phyloP scores from a whole-genome alignment of 2,113 vertebrate species.

The Carassius carassius region DNA sequence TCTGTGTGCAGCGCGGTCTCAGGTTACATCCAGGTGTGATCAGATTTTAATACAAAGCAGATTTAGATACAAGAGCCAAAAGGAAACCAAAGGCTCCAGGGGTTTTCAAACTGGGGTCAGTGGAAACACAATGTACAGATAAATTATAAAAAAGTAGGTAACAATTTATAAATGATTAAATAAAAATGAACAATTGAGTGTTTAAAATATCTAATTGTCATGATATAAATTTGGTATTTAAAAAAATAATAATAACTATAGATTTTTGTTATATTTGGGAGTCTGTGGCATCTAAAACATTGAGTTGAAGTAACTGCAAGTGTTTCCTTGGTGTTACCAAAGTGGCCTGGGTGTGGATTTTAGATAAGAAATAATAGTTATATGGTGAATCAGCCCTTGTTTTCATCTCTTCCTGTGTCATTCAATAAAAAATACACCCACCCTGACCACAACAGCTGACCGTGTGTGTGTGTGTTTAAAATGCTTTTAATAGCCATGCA shows the following conservation, averaged over 20 bases:
- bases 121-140: background rate
- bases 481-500: background rate
- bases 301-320: background rate
- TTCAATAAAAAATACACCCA: background rate
- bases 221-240: too few relatives aligned
- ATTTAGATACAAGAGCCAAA: background rate
- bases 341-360: background rate
- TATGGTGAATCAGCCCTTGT: background rate
- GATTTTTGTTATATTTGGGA: background rate
- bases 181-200: background rate
- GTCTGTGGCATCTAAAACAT: background rate
- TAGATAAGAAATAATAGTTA: background rate
- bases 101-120: background rate
- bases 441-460: conserved; percentile 16
- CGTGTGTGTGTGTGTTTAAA: conserved; percentile 1
- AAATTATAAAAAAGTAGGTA: background rate
- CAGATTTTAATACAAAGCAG: background rate
- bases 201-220: too few relatives aligned
- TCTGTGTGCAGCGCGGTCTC: background rate
- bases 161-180: background rate
- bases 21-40: background rate
- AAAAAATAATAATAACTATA: too few relatives aligned
- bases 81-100: too few relatives aligned
- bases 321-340: background rate
- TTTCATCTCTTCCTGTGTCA: background rate